A percentile compares a stretch with the other conserved stretches of the same genome.
Evolutionary conservation across 2,888 invertebrate genomes (phyloP).

Genomic region (Coenonympha arcania): DNA sequence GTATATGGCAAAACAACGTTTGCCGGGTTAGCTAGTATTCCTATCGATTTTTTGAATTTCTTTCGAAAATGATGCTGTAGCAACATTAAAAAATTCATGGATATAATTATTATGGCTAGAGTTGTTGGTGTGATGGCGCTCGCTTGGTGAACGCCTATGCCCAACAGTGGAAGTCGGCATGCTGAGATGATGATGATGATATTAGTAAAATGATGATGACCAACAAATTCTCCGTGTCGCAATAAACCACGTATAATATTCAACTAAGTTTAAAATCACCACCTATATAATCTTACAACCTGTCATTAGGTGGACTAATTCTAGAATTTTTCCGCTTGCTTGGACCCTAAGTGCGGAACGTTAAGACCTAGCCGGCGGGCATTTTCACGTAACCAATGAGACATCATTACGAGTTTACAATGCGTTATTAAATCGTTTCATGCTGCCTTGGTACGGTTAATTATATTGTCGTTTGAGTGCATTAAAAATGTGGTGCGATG

Average conservation of each 20-base stretch:
- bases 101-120: no score
- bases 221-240: not conserved
- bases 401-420: slow-evolving; percentile 20
- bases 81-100: no score
- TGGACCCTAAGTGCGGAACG: slow-evolving; percentile 43
- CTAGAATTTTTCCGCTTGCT: slow-evolving; percentile 42
- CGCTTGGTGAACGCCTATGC: no score
- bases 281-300: slow-evolving; percentile 18
- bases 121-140: no score
- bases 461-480: slow-evolving; percentile 9
- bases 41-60: no score
- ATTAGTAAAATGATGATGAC: no score
- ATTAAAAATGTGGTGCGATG: not conserved
- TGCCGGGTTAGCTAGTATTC: no score
- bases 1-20: no score
- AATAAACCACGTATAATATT: not conserved
- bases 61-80: no score
- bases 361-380: slow-evolving; percentile 30
- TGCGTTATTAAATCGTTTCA: slow-evolving; percentile 44
- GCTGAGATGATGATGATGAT: no score
- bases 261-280: slow-evolving; percentile 16
- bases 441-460: slow-evolving; percentile 39
- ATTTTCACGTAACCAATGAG: slow-evolving; percentile 26
- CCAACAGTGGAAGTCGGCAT: no score
- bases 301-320: slow-evolving; percentile 36